phyloP scores from a whole-genome alignment of 2,888 invertebrate genomes.

The Brachypalpus laphriformis region DNA sequence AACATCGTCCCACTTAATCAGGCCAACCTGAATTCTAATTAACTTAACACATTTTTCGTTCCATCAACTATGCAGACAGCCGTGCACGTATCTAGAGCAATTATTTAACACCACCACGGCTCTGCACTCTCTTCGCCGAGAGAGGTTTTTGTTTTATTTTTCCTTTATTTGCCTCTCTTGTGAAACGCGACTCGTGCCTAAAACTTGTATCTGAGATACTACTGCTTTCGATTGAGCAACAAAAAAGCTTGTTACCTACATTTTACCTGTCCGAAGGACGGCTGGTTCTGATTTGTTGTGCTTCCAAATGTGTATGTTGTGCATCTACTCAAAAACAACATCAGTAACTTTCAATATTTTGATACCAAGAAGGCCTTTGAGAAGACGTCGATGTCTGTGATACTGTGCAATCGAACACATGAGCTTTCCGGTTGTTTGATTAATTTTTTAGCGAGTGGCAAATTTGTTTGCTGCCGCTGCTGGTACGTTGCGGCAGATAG shows the following conservation, averaged over 20 bases:
- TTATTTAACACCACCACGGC: conserved; percentile 37
- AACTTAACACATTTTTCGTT: conserved; percentile 42
- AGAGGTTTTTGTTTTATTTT: background rate
- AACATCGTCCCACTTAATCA: background rate
- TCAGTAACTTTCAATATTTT: conserved; percentile 50
- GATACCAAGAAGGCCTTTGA: background rate
- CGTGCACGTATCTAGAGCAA: conserved; percentile 28
- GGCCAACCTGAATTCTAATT: conserved; percentile 34
- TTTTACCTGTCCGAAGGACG: conserved; percentile 44
- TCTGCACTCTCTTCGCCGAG: conserved; percentile 1
- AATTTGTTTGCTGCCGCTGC: background rate
- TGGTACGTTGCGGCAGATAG: no score
- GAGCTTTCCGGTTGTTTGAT: conserved; percentile 28
- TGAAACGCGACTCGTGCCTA: background rate
- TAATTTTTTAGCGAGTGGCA: conserved; percentile 1
- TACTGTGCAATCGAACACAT: background rate
- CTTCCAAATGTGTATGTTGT: conserved; percentile 1
- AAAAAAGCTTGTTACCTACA: conserved; percentile 43
- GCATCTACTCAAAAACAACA: background rate
- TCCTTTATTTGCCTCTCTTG: background rate
- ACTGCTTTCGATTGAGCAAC: conserved; percentile 25
- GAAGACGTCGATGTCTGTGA: background rate
- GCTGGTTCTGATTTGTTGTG: conserved; percentile 38
- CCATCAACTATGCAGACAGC: background rate
- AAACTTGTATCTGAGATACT: background rate